Evolutionary conservation across 2,888 invertebrate genomes (phyloP), one percentile per base, ranked within the genome.

Genomic region (Tetropium fuscum): DNA sequence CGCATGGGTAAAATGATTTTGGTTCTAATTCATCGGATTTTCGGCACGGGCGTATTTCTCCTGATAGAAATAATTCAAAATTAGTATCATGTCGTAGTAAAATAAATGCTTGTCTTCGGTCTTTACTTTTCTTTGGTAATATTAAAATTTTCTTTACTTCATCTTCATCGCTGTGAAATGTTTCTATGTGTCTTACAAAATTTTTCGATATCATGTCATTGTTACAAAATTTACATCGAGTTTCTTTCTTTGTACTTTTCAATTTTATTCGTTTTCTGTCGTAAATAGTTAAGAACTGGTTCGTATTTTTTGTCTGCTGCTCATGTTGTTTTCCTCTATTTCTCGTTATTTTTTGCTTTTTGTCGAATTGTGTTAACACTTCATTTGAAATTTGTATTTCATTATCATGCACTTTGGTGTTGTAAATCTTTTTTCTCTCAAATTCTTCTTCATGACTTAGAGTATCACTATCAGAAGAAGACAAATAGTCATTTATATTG

Each of bases 151-250:
- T 15, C 22, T 51, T 11, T 6, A 66, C 60, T 51, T 53, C 55
- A 19, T 44, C 47, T 62, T 66, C 60, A 22, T 19, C 5, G 8
- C 34, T 22, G 40, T 66, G 63, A 18, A 43, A 25, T 53, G 58
- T 60, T 45, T 53, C 27, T 34, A 62, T 15, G 53, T 66, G 66
- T 22, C 64, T 56, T 34, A 53, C 55, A 58, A 66, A 66, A 44
- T 64, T 62, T 58, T 64, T 64, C 25, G 57, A 54, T 6, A 45
- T 22, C 38, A 64, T 32, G 45, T 64, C 58, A n/a, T 58, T 10
- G 34, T 57, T 38, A 25, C 64, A 64, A 45, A 58, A 63, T 51
- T 49, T 55, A 36, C 66, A 63, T 27, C 27, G 27, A n/a, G n/a
- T n/a, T 27, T 27, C 6, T 6, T 27, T 27, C n/a, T 27, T 27